Conservation (phyloP, 2,888 invertebrate genomes). For the Aproaerema taeniolella region DNA sequence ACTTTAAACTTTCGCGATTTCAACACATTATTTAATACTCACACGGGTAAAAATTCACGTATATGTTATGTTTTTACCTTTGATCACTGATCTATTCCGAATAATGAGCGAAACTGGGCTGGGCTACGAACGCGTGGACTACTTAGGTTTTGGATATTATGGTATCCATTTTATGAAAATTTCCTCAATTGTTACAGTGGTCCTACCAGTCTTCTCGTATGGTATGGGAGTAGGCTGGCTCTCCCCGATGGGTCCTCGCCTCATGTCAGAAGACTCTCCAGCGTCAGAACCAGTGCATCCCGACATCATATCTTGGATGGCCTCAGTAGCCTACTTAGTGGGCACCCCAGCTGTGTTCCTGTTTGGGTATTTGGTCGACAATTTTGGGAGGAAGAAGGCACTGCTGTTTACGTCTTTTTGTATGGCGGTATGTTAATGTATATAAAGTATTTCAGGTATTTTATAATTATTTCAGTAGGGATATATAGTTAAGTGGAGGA, state of each 20-base stretch:
- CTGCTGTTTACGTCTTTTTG: slow-evolving; percentile 57
- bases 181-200: slow-evolving; percentile 46
- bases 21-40: too few relatives aligned
- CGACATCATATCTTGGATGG: slow-evolving; percentile 75
- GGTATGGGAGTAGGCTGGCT: slow-evolving; percentile 77
- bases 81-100: too few relatives aligned
- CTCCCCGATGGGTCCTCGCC: slow-evolving; percentile 71
- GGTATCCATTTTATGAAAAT: background rate
- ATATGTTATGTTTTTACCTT: too few relatives aligned
- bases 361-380: slow-evolving; percentile 72
- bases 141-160: too few relatives aligned
- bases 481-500: too few relatives aligned
- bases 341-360: slow-evolving; percentile 73
- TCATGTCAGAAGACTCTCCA: slow-evolving; percentile 64
- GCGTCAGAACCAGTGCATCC: slow-evolving; percentile 56
- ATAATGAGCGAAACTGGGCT: too few relatives aligned
- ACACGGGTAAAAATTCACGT: too few relatives aligned
- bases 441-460: too few relatives aligned
- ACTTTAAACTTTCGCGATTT: too few relatives aligned
- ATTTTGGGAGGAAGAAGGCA: slow-evolving; percentile 71
- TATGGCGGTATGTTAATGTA: slow-evolving; percentile 52
- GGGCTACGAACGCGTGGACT: too few relatives aligned
- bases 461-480: too few relatives aligned
- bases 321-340: slow-evolving; percentile 73
- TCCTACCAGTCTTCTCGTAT: slow-evolving; percentile 72